Evolutionary conservation across 1,140 invertebrate genomes (phyloP).

Genomic region (Rhagoletis pomonella): DNA sequence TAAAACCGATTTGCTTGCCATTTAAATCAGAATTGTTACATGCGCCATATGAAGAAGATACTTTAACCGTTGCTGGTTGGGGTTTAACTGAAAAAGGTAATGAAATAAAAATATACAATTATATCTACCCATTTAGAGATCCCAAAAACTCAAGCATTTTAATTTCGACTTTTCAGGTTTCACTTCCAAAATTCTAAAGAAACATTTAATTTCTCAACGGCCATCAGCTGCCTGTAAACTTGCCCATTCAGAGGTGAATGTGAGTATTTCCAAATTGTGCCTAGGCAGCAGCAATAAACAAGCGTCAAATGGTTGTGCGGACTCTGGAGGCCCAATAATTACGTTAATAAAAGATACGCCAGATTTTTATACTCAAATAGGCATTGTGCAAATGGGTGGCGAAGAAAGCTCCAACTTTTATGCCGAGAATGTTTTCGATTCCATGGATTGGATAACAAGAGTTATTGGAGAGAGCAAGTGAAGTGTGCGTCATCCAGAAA

Average conservation of each 20-base stretch:
- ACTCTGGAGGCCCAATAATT: not conserved
- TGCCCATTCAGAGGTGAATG: no score
- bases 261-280: not conserved
- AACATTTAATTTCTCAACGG: not conserved
- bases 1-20: conserved; percentile 14
- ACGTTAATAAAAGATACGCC: not conserved
- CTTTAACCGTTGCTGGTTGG: conserved; percentile 1
- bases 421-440: not conserved
- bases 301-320: not conserved
- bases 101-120: no score
- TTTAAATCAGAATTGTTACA: not conserved
- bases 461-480: not conserved
- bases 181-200: not conserved
- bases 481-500: not conserved
- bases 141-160: no score
- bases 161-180: not conserved
- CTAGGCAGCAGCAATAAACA: not conserved
- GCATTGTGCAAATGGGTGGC: not conserved
- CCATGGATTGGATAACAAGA: conserved; percentile 34
- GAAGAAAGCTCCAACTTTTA: not conserved
- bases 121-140: not conserved
- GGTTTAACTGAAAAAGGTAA: not conserved
- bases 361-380: not conserved
- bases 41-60: not conserved
- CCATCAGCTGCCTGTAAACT: not conserved